Evolutionary conservation across 2,888 invertebrate species (phyloP).

Genomic region (Eilema sororculum): DNA sequence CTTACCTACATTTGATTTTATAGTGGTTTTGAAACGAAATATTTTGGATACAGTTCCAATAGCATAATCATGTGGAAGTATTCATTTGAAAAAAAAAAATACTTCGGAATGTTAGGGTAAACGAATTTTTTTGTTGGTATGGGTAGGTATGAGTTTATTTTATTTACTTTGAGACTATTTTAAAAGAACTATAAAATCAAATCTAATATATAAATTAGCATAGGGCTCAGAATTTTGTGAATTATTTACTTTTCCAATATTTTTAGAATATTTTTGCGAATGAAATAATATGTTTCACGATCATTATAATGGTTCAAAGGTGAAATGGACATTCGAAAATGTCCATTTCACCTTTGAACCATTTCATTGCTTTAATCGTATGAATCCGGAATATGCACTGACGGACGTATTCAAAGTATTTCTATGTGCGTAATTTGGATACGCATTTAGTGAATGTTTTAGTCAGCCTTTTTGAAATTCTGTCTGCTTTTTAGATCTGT

Average conservation of each 20-base stretch:
- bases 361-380: constrained; percentile 27
- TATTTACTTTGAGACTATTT: no score
- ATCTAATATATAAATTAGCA: neutral
- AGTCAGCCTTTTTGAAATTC: constrained; percentile 2
- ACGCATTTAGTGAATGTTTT: constrained; percentile 17
- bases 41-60: no score
- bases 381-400: constrained; percentile 15
- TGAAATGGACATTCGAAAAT: no score
- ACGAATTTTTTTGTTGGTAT: no score
- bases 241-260: constrained; percentile 16
- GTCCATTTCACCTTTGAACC: constrained; percentile 33
- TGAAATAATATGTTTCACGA: constrained; percentile 20
- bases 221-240: constrained; percentile 25
- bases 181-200: no score
- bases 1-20: neutral
- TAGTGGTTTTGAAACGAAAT: no score
- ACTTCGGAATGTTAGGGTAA: no score
- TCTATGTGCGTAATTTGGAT: constrained; percentile 8
- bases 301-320: no score
- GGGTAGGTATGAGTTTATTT: no score
- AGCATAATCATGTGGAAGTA: no score
- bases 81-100: no score
- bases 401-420: constrained; percentile 26
- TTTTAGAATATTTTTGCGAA: constrained; percentile 24
- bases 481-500: neutral